Percentiles rank a stretch among this genome's conserved stretches.
Evolutionary conservation across 2,113 vertebrate genomes (phyloP).

Genomic region (Petrocephalus microphthalmus): DNA sequence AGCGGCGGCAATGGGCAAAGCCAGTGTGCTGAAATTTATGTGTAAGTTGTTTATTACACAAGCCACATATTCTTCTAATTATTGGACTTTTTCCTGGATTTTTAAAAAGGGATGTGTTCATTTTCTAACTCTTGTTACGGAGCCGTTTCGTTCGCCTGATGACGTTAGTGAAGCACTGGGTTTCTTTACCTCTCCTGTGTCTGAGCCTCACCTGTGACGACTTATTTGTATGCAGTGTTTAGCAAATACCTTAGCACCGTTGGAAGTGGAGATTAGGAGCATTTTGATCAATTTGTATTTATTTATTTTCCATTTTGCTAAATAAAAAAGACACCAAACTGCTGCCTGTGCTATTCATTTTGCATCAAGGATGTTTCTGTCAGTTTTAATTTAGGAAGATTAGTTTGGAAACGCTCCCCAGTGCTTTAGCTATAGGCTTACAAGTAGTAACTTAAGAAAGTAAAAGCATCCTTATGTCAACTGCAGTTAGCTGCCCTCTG

Average conservation of each 20-base stretch:
- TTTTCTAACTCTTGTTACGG: constrained; percentile 67
- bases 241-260: constrained; percentile 77
- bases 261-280: constrained; percentile 80
- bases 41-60: constrained; percentile 73
- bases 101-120: constrained; percentile 67
- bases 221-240: constrained; percentile 95
- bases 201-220: constrained; percentile 85
- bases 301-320: constrained; percentile 99
- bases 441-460: background rate
- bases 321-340: constrained; percentile 81
- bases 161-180: constrained; percentile 80
- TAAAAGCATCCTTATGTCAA: too few relatives aligned
- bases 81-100: constrained; percentile 76
- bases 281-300: constrained; percentile 99
- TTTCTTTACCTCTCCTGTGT: constrained; percentile 80
- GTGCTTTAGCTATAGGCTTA: background rate
- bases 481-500: too few relatives aligned
- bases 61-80: constrained; percentile 73
- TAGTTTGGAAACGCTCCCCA: background rate
- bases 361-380: background rate
- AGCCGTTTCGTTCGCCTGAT: constrained; percentile 64
- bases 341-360: background rate
- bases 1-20: constrained; percentile 57
- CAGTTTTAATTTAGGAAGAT: background rate
- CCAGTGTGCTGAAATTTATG: constrained; percentile 64